phyloP scores from a whole-genome alignment of 2,888 invertebrate species.

The Nomada fucata region DNA sequence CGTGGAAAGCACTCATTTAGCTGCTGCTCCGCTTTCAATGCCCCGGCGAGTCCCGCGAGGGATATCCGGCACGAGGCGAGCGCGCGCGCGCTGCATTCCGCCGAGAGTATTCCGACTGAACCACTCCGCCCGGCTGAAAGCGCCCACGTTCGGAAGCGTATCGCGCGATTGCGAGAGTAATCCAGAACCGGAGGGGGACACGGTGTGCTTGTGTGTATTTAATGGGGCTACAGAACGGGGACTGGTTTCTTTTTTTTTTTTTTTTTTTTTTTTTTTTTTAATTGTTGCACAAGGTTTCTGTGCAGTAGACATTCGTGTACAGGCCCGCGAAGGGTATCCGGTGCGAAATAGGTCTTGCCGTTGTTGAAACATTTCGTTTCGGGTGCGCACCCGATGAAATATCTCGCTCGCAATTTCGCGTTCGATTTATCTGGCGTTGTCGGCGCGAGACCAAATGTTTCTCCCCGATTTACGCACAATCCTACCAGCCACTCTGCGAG shows the following conservation, averaged over 20 bases:
- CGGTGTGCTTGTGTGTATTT: too few relatives aligned
- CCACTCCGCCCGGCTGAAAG: conserved; percentile 29
- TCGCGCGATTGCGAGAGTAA: conserved; percentile 16
- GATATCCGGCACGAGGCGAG: conserved; percentile 63
- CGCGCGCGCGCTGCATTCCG: conserved; percentile 39
- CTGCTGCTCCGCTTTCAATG: conserved; percentile 63
- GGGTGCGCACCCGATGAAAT: neutral
- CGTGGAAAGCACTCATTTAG: conserved; percentile 77
- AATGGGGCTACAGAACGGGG: too few relatives aligned
- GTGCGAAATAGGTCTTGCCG: too few relatives aligned
- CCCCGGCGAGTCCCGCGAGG: conserved; percentile 53
- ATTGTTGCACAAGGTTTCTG: too few relatives aligned
- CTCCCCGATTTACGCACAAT: too few relatives aligned
- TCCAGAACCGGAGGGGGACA: neutral
- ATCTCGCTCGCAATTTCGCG: neutral
- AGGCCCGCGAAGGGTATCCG: too few relatives aligned
- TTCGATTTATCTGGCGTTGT: too few relatives aligned
- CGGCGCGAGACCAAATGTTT: too few relatives aligned
- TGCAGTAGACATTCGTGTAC: too few relatives aligned
- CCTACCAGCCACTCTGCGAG: too few relatives aligned
- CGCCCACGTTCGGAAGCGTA: conserved; percentile 31
- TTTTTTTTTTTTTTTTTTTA: too few relatives aligned
- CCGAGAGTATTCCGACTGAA: conserved; percentile 24
- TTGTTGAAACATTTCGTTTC: neutral
- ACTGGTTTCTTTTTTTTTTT: too few relatives aligned